Base-by-base conservation (phyloP, 2,797 vertebrate genomes). In the Anableps anableps region DNA sequence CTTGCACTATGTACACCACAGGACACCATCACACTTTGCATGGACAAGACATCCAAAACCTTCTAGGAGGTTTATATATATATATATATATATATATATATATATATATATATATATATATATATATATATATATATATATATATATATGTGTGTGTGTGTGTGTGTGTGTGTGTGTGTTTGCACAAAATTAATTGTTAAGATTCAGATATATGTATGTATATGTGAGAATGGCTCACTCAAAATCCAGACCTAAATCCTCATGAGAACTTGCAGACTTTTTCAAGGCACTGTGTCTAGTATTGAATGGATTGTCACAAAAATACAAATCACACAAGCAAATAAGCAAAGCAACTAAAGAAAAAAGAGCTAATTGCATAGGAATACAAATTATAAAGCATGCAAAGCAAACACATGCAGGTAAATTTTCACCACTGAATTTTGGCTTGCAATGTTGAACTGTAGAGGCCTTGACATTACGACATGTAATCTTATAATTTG, bases 371-470 rank as follows among this genome's bases (percentile, higher is more conserved):
- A 47, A 82, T 79, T 75, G 34, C 70, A 74, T 9, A 50, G 51
- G 73, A 81, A 73, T 70, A 53, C 38, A 78, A 17, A 74, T 72
- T 79, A 76, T 34, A 58, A 77, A 75, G 60, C 90, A 90, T 90
- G 89, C 91, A 90, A 77, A 87, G 19, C 7, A 64, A 79, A 34
- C 16, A 47, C 75, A 5, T 5, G 85, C 74, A 83, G 80, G 31
- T 16, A 82, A 58, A 21, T 13, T 36, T 19, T 72, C 50, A n/a
- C n/a, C 13, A 68, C 68, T 58, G 50, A 79, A 14, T 76, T 53
- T 62, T 68, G 34, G 29, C 43, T 66, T 41, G 41, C 71, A 47
- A 48, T n/a, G 60, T 34, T 34, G 10, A 23, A 51, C 17, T 74
- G 26, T 4, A 26, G 21, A n/a, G 26, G 43, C 41, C 41, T 29